These are phyloP conservation scores for Laupala kohalensis DNA, from an alignment of 1,140 invertebrate species.

Conservation along the genomic window DNA sequence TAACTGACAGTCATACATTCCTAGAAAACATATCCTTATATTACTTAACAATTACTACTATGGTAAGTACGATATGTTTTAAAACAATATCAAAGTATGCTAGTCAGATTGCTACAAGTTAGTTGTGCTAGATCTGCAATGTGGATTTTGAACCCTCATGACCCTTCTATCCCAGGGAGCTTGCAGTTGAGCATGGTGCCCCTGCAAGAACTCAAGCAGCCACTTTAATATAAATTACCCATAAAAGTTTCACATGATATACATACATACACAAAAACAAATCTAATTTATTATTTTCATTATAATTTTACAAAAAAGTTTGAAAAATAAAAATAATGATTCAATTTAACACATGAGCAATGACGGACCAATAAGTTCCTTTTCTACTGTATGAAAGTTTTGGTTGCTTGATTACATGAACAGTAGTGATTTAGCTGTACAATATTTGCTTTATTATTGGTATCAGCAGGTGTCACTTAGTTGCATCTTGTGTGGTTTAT, in stretches of 20 bases:
- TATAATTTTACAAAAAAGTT: too few species aligned
- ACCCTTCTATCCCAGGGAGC: background rate
- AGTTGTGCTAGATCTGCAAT: background rate
- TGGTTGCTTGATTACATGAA: background rate
- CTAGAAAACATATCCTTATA: background rate
- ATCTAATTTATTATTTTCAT: background rate
- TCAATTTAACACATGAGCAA: background rate
- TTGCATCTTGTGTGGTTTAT: background rate
- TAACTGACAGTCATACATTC: background rate
- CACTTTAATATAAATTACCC: background rate
- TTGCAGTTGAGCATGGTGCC: background rate
- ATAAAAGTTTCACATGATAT: background rate
- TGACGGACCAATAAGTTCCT: too few species aligned
- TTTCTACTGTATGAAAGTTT: too few species aligned
- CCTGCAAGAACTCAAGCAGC: background rate
- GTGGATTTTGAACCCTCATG: background rate
- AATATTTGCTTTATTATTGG: background rate
- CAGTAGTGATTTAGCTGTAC: background rate
- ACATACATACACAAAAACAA: background rate
- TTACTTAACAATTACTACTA: background rate
- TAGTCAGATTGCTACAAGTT: background rate
- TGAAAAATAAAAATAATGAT: background rate
- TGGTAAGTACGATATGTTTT: background rate
- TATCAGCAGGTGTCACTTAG: background rate
- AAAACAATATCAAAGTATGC: background rate